These are phyloP conservation scores for Reticulitermes lucifugus DNA, from an alignment of 2,888 invertebrate species.

Conservation along the genomic window DNA sequence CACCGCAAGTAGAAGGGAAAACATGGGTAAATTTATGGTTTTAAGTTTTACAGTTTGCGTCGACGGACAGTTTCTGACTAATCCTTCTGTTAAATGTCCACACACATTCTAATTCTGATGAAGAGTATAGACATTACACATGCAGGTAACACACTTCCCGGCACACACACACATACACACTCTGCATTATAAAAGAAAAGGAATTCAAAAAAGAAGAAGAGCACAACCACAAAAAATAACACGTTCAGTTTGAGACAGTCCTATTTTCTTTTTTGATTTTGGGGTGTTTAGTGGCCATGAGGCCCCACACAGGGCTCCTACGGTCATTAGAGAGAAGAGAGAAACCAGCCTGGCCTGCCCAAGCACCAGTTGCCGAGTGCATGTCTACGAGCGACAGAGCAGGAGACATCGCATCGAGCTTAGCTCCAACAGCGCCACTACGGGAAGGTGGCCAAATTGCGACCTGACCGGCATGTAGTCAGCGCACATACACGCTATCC, in stretches of 20 bases:
- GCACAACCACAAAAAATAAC: constrained; percentile 2
- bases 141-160: neutral
- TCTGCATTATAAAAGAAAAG: neutral
- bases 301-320: constrained; percentile 8
- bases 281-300: neutral
- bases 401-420: neutral
- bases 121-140: neutral
- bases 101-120: neutral
- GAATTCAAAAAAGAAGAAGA: neutral
- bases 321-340: neutral
- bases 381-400: neutral
- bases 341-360: neutral
- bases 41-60: neutral
- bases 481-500: too few species aligned
- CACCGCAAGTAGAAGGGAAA: neutral
- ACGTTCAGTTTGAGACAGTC: neutral
- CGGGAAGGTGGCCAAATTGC: neutral
- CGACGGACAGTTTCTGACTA: neutral
- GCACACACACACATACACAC: neutral
- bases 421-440: neutral
- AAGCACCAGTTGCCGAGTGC: constrained; percentile 20
- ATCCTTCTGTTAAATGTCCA: neutral
- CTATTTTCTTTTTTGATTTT: too few species aligned
- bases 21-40: neutral
- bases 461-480: too few species aligned